Conservation (phyloP, 2,113 vertebrate species). For the Puffinus mauretanicus region DNA sequence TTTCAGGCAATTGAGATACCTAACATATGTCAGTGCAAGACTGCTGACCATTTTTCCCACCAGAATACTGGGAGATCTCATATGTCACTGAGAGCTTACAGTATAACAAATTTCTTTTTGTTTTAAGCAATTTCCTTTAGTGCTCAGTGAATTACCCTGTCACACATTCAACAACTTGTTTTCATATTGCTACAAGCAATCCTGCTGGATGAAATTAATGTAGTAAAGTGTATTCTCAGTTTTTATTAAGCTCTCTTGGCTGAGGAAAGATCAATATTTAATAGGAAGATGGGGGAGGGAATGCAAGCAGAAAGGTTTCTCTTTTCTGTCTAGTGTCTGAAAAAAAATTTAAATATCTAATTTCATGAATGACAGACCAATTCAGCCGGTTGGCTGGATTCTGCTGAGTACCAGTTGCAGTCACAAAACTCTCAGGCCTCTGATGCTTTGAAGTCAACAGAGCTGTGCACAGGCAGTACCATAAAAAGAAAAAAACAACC, state of each 20-base stretch:
- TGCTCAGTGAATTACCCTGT: slow-evolving; percentile 17
- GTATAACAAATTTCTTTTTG: slow-evolving; percentile 32
- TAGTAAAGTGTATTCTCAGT: background rate
- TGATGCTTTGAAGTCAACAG: background rate
- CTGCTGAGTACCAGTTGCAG: background rate
- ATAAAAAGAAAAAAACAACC: background rate
- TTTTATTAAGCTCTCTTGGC: slow-evolving; percentile 12
- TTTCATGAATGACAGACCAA: background rate
- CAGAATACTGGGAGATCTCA: background rate
- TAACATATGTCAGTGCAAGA: background rate
- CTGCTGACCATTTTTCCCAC: background rate
- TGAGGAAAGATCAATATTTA: background rate
- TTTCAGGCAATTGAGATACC: background rate
- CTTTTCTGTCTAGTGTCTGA: slow-evolving; percentile 13
- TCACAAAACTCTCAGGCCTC: background rate
- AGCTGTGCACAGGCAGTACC: background rate
- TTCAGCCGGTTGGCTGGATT: background rate
- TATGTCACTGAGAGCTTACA: background rate
- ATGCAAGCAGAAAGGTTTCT: background rate
- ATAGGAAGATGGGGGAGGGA: background rate
- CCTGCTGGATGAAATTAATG: background rate
- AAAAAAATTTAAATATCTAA: background rate
- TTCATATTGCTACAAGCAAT: slow-evolving; percentile 6
- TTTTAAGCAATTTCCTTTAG: slow-evolving; percentile 29
- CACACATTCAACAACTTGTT: slow-evolving; percentile 22